Conservation (phyloP, 2,888 invertebrate genomes). For the Megastigmus dorsalis region DNA sequence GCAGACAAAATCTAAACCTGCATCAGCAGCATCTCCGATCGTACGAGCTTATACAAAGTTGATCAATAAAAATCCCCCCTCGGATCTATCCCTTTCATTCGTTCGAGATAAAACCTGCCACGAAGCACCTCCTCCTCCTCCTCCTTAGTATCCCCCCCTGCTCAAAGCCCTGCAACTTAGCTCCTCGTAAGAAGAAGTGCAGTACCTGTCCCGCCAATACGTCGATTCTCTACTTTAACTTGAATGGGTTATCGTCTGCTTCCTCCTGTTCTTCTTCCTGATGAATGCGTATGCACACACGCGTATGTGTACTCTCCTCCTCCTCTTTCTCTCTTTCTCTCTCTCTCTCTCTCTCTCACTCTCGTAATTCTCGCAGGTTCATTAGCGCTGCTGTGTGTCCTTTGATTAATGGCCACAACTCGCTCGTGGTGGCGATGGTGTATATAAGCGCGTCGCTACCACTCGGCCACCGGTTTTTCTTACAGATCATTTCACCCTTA, state of each 20-base stretch:
- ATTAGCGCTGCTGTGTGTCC: slow-evolving; percentile 69
- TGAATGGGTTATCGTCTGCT: background rate
- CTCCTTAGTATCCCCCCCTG: background rate
- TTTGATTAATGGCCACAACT: slow-evolving; percentile 68
- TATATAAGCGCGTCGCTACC: no score
- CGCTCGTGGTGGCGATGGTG: slow-evolving; percentile 50
- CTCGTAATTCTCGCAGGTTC: slow-evolving; percentile 63
- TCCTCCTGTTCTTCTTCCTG: background rate
- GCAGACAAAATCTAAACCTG: no score
- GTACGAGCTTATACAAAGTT: no score
- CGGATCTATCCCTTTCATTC: no score
- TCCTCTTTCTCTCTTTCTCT: no score
- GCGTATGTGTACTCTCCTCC: background rate
- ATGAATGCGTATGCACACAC: background rate
- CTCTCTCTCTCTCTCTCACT: no score
- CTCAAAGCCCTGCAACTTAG: no score
- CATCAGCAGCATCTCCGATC: no score
- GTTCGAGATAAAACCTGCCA: no score
- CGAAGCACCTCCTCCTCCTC: background rate
- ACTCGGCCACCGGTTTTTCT: slow-evolving; percentile 68
- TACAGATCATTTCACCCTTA: slow-evolving; percentile 68
- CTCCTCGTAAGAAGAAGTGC: background rate
- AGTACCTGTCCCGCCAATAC: slow-evolving; percentile 14
- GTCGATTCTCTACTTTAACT: slow-evolving; percentile 11
- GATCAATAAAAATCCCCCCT: no score